Base-by-base conservation (phyloP, 2,113 vertebrate genomes). In the Colius striatus region DNA sequence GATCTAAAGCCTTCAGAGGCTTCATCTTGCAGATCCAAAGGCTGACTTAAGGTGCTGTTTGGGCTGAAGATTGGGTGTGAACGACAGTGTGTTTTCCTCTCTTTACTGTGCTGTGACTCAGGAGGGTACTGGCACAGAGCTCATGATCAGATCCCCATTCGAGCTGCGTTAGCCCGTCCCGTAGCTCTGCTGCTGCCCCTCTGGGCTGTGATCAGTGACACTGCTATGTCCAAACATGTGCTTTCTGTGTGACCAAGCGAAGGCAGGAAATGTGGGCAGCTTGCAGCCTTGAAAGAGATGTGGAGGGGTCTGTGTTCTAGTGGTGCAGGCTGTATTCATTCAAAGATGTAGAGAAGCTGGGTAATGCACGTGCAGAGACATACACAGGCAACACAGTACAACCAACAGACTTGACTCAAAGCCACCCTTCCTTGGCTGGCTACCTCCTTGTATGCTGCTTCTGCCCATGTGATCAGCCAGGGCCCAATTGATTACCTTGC, bases 141-240 rank as follows among this genome's bases (percentile, higher is more conserved):
- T n/a, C n/a, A n/a, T n/a, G n/a, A n/a, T n/a, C n/a, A n/a, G 47
- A 32, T 48, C n/a, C 57, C 43, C 10, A 2, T 0, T 27, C 26
- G 51, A 27, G 5, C 11, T 36, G n/a, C n/a, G 5, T n/a, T 38
- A 27, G 36, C 63, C 20, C 1, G 10, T 58, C 17, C 70, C 25
- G 9, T 1, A 15, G 78, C 36, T 76, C 16, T 2, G 1, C 6
- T 61, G 43, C 57, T 61, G 51, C 62, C n/a, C 38, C 61, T 45
- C 65, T 57, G 45, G 19, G 22, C 45, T 58, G 15, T 41, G 22
- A 45, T 3, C 19, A 57, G 25, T 79, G 78, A 32, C 38, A 54
- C 12, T 41, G 45, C 71, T 67, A 1, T 1, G 2, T 10, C 7
- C 47, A n/a, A 16, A 30, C 36, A 2, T 25, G 5, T 2, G 30